Evolutionary conservation across 1,140 invertebrate species (phyloP), one percentile per base, ranked within the genome.

Genomic region (Bemisia tabaci): DNA sequence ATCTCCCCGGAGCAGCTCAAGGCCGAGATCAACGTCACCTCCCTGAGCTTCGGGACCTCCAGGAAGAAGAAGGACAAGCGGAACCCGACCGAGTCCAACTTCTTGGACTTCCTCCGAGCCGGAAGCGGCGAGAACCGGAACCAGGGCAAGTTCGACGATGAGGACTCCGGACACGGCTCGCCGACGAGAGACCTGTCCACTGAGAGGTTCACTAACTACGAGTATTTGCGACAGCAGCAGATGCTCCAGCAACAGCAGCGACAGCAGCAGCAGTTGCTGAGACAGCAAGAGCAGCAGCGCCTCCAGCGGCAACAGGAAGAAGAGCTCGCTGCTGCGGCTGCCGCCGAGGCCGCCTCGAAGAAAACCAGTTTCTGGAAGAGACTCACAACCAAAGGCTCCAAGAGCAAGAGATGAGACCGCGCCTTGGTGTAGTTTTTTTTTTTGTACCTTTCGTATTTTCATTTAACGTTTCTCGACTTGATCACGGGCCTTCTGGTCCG

Each of bases 281-380:
- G 69, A 59, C 73, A 77, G 2, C 74, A 78, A 26, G 75, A 26
- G 21, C 48, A 33, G 23, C 64, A 68, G 48, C 23, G 62, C 26
- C 39, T 12, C 26, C 65, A 69, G 26, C 67, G 69, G n/a, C n/a
- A n/a, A n/a, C n/a, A n/a, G n/a, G 62, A 69, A 68, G 79, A 79
- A 60, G 79, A 80, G 61, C n/a, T n/a, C n/a, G n/a, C n/a, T n/a
- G n/a, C n/a, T n/a, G n/a, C n/a, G n/a, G n/a, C n/a, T n/a, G n/a
- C n/a, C n/a, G n/a, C n/a, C n/a, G 75, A 77, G n/a, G 74, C 75
- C n/a, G 71, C 76, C 12, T 78, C 78, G 66, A 84, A 86, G 75
- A 84, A 85, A 73, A 81, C 82, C 25, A 85, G 85, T 74, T 87
- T 87, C 78, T 87, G 85, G 85, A 83, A 84, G 73, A 81, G 85